These are phyloP conservation scores for Ips typographus DNA, from an alignment of 1,140 invertebrate genomes.

Conservation along the genomic window DNA sequence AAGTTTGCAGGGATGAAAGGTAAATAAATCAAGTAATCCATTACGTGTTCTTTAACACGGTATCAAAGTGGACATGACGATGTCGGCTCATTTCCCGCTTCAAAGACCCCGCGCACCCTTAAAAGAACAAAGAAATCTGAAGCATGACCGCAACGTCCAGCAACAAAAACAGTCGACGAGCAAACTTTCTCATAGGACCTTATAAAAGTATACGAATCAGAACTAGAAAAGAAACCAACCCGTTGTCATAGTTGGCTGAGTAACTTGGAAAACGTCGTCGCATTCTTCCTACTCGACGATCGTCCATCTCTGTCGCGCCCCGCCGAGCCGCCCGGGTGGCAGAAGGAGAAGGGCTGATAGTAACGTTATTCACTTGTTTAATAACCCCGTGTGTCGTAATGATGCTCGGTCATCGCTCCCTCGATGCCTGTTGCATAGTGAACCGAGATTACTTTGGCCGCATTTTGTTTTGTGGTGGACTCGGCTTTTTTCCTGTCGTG, in stretches of 20 bases:
- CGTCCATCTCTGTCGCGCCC: conserved; percentile 37
- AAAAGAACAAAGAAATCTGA: conserved; percentile 19
- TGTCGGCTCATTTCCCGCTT: too few relatives aligned
- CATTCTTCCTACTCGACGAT: conserved; percentile 33
- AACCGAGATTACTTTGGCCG: conserved; percentile 33
- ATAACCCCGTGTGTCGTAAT: conserved; percentile 50
- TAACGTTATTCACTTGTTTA: conserved; percentile 47
- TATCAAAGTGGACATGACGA: too few relatives aligned
- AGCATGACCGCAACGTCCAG: conserved; percentile 14
- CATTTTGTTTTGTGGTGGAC: conserved; percentile 12
- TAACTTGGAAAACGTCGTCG: conserved; percentile 36
- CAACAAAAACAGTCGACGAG: conserved; percentile 8
- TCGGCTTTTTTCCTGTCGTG: conserved; percentile 1
- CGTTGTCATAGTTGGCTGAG: conserved; percentile 43
- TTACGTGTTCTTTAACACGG: too few relatives aligned
- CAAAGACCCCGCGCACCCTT: conserved; percentile 4
- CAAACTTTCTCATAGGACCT: conserved; percentile 30
- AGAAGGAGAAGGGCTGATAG: conserved; percentile 43
- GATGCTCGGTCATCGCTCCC: conserved; percentile 47
- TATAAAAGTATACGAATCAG: conserved; percentile 18
- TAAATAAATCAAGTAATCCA: too few relatives aligned
- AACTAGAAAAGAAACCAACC: conserved; percentile 41
- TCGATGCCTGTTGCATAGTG: conserved; percentile 42
- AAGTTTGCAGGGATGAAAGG: too few relatives aligned
- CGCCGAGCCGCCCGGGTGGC: conserved; percentile 19